A percentile compares a stretch with the other conserved stretches of the same genome.
These are phyloP conservation scores for Sula dactylatra DNA, from an alignment of 2,113 vertebrate species.

Conservation along the genomic window DNA sequence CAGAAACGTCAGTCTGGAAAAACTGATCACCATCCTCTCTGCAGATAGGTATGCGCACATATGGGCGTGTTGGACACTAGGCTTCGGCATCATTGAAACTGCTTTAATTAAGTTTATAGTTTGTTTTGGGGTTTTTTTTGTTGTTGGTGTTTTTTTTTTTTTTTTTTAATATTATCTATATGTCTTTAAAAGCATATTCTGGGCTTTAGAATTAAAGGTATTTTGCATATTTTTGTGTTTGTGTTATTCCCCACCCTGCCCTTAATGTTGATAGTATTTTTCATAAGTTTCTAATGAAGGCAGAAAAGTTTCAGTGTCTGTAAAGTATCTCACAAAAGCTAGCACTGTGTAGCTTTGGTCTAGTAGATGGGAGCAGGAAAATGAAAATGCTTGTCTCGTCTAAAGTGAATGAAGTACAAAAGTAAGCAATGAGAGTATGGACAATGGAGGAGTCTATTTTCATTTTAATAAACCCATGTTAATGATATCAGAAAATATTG, in stretches of 20 bases:
- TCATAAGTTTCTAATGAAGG: not conserved
- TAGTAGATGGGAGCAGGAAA: not conserved
- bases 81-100: not conserved
- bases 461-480: not conserved
- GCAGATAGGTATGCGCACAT: accelerated
- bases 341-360: not conserved
- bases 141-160: no score
- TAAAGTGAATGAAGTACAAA: not conserved
- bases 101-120: not conserved
- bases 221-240: accelerated
- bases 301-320: not conserved
- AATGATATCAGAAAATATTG: not conserved
- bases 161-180: not conserved
- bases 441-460: not conserved
- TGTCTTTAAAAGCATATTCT: not conserved
- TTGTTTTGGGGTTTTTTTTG: no score
- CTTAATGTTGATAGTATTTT: not conserved
- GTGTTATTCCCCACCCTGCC: not conserved
- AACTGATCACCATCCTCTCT: not conserved
- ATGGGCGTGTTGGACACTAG: no score
- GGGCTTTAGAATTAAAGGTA: not conserved
- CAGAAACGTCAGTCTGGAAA: not conserved
- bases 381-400: not conserved
- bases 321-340: not conserved
- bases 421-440: not conserved